Evolutionary conservation across 2,888 invertebrate species (phyloP).

Genomic region (Cheilosia soror): DNA sequence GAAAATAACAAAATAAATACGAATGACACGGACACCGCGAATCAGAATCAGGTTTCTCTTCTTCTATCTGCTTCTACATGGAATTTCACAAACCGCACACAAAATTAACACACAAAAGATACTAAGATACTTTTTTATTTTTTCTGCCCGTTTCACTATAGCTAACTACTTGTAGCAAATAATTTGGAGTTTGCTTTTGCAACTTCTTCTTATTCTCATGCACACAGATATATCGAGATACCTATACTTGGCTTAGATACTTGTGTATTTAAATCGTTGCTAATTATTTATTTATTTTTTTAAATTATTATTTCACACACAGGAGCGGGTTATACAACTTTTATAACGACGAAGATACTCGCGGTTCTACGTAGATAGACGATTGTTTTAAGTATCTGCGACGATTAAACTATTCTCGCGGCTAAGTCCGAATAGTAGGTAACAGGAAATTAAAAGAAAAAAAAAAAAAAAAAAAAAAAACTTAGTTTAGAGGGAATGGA

Average conservation of each 20-base stretch:
- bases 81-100: slow-evolving; percentile 48
- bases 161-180: slow-evolving; percentile 58
- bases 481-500: slow-evolving; percentile 54
- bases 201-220: slow-evolving; percentile 5
- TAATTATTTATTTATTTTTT: slow-evolving; percentile 48
- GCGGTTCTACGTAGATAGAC: slow-evolving; percentile 10
- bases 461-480: slow-evolving; percentile 28
- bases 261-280: slow-evolving; percentile 51
- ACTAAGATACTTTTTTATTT: slow-evolving; percentile 38
- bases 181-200: slow-evolving; percentile 51
- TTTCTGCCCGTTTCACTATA: slow-evolving; percentile 44
- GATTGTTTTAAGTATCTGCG: slow-evolving; percentile 19
- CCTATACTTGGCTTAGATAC: slow-evolving; percentile 29
- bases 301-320: slow-evolving; percentile 14
- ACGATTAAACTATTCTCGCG: slow-evolving; percentile 23
- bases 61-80: slow-evolving; percentile 32
- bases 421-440: slow-evolving; percentile 18
- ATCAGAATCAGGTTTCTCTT: slow-evolving; percentile 57
- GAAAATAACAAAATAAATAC: slow-evolving; percentile 49
- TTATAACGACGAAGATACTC: slow-evolving; percentile 8
- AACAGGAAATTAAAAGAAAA: slow-evolving; percentile 32
- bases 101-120: slow-evolving; percentile 51
- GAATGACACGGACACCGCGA: slow-evolving; percentile 51
- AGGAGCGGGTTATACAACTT: slow-evolving; percentile 42
- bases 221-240: slow-evolving; percentile 36